Evolutionary conservation across 1,140 invertebrate genomes (phyloP), one percentile per base, ranked within the genome.

Genomic region (Papilio polyxenes): DNA sequence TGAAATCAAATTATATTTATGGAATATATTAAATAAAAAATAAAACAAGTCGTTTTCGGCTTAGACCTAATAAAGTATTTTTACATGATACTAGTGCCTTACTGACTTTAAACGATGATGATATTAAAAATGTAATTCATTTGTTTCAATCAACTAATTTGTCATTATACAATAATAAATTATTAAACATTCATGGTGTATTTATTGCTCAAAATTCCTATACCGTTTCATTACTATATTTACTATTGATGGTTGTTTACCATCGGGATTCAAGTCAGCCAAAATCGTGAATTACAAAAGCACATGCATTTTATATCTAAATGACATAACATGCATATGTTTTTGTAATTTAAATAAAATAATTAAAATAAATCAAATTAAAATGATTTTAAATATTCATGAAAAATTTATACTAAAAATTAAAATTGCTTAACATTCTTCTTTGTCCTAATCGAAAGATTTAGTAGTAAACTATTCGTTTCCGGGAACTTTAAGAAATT

Each of bases 81-180:
- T 89, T 88, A 86, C 83, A 84, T 82, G 82, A 84, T 86, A 82
- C 78, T 91, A 90, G 91, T 92, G 91, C 91, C 91, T 94, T 92
- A 89, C 86, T 87, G 80, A 87, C 82, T 88, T 87, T 85, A 87
- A 88, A 85, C 86, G 86, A 62, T 87, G 88, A 85, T 86, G 84
- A 85, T 89, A 88, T 85, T 77, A 78, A 80, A 88, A 81, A 81
- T 79, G 83, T 81, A 87, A 86, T 88, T 82, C 83, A 87, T 77
- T 87, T 86, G 84, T 89, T 88, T 86, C 83, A 89, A 89, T 88
- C 87, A 88, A 90, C 89, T 88, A 90, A 92, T 90, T 91, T 92
- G 89, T 92, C 90, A 91, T 88, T 87, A 90, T 89, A 87, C 88
- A 91, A 89, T 89, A 93, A 93, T 92, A 93, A 92, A 88, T 87